phyloP scores from a whole-genome alignment of 2,797 vertebrate species.

The Scomberomorus guttatus region DNA sequence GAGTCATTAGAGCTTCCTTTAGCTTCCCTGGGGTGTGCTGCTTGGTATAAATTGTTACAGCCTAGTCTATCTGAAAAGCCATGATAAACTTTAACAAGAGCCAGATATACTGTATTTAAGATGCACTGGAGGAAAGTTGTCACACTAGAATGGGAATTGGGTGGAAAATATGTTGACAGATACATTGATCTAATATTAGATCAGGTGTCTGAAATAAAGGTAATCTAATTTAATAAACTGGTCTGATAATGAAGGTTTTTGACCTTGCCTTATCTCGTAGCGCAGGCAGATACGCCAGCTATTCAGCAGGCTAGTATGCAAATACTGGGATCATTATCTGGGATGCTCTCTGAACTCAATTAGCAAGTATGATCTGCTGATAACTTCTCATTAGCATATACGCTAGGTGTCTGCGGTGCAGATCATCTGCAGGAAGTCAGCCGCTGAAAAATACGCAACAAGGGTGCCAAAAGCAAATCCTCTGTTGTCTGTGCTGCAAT shows the following conservation, averaged over 20 bases:
- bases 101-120: not conserved
- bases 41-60: constrained; percentile 30
- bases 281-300: constrained; percentile 67
- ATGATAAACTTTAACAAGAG: constrained; percentile 11
- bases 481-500: constrained; percentile 33
- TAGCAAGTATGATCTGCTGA: constrained; percentile 84
- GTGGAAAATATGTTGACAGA: constrained; percentile 37
- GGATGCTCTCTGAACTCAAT: constrained; percentile 85
- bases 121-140: not conserved
- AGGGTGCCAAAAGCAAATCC: constrained; percentile 15
- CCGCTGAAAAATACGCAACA: constrained; percentile 34
- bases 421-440: constrained; percentile 46
- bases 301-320: constrained; percentile 74
- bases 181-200: constrained; percentile 62
- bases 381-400: constrained; percentile 82
- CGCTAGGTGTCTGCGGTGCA: constrained; percentile 50
- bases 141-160: not conserved
- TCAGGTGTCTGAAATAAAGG: constrained; percentile 64
- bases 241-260: constrained; percentile 65
- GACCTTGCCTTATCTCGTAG: constrained; percentile 83
- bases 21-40: constrained; percentile 43
- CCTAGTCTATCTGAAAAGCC: constrained; percentile 25
- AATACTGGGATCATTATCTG: constrained; percentile 82
- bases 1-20: constrained; percentile 64
- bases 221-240: constrained; percentile 78